Base-by-base conservation (phyloP, 1,140 invertebrate species). In the Aphelinus certus region DNA sequence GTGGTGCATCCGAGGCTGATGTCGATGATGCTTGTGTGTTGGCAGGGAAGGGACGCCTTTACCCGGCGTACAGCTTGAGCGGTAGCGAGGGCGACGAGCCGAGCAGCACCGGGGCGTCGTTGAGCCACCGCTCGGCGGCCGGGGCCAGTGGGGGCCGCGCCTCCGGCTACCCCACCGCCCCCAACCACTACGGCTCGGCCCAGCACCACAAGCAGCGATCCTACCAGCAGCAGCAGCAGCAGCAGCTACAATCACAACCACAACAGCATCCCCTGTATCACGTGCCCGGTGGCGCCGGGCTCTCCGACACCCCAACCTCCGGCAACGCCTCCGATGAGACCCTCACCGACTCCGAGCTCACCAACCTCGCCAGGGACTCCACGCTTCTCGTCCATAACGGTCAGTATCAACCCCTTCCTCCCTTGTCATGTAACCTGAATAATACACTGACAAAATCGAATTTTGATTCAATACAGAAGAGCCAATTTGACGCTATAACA, bases 281-380 rank as follows among this genome's bases (percentile, higher is more conserved):
- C 85, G 85, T 84, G 81, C 89, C 81, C 74, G 81, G 88, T 79
- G 86, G 86, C 7, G 91, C 91, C 66, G 92, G 93, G 55, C 90
- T 94, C 60, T 92, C 92, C 79, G 93, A 94, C 85, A 93, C 93
- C 77, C 93, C 93, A 0, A 93, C 93, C 56, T 93, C 92, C 10
- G 93, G 93, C 79, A 94, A 94, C 92, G 93, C 92, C 42, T 94
- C 93, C 57, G 93, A 94, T 91, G 93, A 93, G 26, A 94, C 94
- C 1, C 90, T 94, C 74, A 94, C 93, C 5, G 93, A 94, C 84
- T 94, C 93, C 7, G 94, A 95, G 85, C 88, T 94, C 78, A 93
- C 93, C 77, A 87, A 87, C 68, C 89, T 94, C 76, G 92, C 93
- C 62, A 90, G 93, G 78, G 93, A 94, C 84, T 93, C 92, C 2